These are phyloP conservation scores for Burhinus bistriatus DNA, from an alignment of 2,113 vertebrate species.

Conservation along the genomic window DNA sequence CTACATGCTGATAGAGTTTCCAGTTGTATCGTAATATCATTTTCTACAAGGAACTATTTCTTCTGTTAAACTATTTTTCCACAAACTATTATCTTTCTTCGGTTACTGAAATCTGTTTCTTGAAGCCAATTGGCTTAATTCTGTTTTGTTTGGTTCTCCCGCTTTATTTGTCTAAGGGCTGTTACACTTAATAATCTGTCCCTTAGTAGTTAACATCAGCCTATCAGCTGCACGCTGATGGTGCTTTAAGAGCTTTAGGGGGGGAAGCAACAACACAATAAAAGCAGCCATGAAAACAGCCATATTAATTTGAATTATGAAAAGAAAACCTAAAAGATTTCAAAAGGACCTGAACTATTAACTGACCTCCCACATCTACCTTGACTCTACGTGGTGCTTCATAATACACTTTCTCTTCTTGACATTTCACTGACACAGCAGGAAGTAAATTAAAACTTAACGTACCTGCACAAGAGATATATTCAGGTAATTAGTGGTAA, in stretches of 20 bases:
- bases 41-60: background rate
- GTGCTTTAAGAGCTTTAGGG: background rate
- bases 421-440: slow-evolving; percentile 46
- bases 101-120: background rate
- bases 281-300: background rate
- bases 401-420: slow-evolving; percentile 3
- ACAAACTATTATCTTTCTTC: background rate
- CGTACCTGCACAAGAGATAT: background rate
- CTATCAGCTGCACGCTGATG: background rate
- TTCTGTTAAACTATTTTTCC: background rate
- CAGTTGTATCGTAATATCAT: background rate
- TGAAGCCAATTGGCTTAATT: background rate
- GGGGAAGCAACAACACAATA: background rate
- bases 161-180: background rate
- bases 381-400: background rate
- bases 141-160: background rate
- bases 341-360: background rate
- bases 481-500: slow-evolving; percentile 36
- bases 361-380: background rate
- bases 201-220: background rate
- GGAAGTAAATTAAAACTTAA: slow-evolving; percentile 58
- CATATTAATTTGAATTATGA: background rate
- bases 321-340: background rate
- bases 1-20: background rate
- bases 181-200: background rate